Conservation (phyloP, 2,797 vertebrate genomes). For the Diplodus puntazzo region DNA sequence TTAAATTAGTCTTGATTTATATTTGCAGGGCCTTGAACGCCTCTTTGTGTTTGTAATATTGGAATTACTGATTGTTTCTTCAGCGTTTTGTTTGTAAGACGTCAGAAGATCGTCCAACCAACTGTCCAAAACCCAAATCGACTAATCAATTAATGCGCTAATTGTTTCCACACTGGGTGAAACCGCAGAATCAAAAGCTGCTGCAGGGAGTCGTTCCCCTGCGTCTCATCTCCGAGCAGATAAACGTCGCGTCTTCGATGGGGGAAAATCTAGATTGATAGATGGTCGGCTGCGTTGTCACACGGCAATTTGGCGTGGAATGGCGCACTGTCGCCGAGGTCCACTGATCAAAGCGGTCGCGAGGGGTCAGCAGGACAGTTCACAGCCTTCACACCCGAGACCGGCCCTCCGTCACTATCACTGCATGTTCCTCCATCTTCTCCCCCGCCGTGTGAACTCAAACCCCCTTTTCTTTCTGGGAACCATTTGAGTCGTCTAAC, state of each 20-base stretch:
- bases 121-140: no score
- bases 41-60: no score
- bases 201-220: neutral
- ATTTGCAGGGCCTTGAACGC: no score
- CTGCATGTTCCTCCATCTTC: slow-evolving; percentile 40
- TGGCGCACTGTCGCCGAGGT: slow-evolving; percentile 65
- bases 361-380: slow-evolving; percentile 70
- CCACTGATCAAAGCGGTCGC: slow-evolving; percentile 76
- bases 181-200: neutral
- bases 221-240: slow-evolving; percentile 22
- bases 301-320: slow-evolving; percentile 68
- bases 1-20: no score
- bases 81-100: neutral
- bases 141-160: neutral
- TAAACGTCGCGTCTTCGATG: slow-evolving; percentile 26
- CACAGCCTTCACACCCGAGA: slow-evolving; percentile 50
- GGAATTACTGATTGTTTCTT: neutral
- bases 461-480: neutral
- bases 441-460: slow-evolving; percentile 37
- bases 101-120: neutral
- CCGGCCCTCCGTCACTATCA: slow-evolving; percentile 38
- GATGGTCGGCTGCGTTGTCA: slow-evolving; percentile 69
- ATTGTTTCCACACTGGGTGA: neutral
- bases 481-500: neutral
- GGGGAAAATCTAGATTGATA: slow-evolving; percentile 59